phyloP scores from a whole-genome alignment of 2,797 vertebrate species.

The Esox lucius region DNA sequence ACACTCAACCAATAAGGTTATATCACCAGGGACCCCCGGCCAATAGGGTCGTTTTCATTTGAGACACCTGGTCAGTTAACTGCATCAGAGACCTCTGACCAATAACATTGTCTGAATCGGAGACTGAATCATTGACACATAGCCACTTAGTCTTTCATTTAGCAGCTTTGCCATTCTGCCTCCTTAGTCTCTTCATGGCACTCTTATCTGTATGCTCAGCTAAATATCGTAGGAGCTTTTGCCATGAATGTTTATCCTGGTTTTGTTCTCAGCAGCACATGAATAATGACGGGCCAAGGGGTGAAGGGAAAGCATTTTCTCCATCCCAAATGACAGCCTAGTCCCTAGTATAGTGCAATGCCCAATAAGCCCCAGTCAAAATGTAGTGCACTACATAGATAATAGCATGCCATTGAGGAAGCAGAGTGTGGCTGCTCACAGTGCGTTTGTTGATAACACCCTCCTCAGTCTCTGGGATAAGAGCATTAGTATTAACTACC shows the following conservation, averaged over 20 bases:
- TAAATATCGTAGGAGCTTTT: conserved; percentile 75
- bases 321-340: no score
- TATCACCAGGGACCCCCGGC: conserved; percentile 18
- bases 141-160: conserved; percentile 18
- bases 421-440: conserved; percentile 23
- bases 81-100: no score
- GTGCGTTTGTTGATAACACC: conserved; percentile 66
- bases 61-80: no score
- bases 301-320: conserved; percentile 40
- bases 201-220: conserved; percentile 40
- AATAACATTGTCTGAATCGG: no score
- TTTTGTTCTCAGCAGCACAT: conserved; percentile 75
- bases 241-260: conserved; percentile 59
- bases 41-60: background rate
- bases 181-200: background rate
- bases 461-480: conserved; percentile 39
- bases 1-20: background rate
- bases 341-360: no score
- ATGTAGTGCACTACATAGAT: background rate
- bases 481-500: conserved; percentile 46
- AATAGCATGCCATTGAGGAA: no score
- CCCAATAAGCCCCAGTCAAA: no score
- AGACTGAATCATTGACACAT: background rate
- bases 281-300: conserved; percentile 68
- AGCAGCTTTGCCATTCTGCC: conserved; percentile 18